Evolutionary conservation across 92 coral and sea anemone species (phyloP).

Genomic region (Epizoanthus ramosus): DNA sequence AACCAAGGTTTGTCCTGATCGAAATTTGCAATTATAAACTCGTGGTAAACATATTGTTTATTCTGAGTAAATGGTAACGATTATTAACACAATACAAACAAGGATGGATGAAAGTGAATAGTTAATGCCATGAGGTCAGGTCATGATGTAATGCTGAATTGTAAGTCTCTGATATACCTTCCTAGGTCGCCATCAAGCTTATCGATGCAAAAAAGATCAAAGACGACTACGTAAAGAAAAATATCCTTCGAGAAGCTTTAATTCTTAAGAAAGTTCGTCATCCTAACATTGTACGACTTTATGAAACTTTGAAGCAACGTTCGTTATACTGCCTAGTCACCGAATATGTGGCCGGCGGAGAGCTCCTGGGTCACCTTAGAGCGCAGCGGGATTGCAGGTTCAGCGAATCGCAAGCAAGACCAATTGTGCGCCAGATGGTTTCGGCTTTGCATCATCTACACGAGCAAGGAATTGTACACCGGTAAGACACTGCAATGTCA

Average conservation of each 20-base stretch:
- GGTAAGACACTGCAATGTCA: slow-evolving; percentile 62
- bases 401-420: slow-evolving; percentile 90
- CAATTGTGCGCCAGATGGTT: slow-evolving; percentile 86
- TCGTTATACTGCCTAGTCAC: slow-evolving; percentile 80
- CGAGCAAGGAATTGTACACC: slow-evolving; percentile 87
- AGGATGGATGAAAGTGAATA: slow-evolving; percentile 29
- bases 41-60: slow-evolving; percentile 40
- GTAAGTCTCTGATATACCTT: slow-evolving; percentile 21
- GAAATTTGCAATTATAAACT: slow-evolving; percentile 21
- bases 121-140: slow-evolving; percentile 34
- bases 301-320: slow-evolving; percentile 85
- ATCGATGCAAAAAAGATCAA: slow-evolving; percentile 85
- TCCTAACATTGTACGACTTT: slow-evolving; percentile 85
- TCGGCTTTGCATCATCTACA: slow-evolving; percentile 94
- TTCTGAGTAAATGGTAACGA: slow-evolving; percentile 20
- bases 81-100: slow-evolving; percentile 35
- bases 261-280: slow-evolving; percentile 82
- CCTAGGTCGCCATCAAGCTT: slow-evolving; percentile 94
- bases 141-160: slow-evolving; percentile 4
- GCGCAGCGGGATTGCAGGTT: slow-evolving; percentile 76
- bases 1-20: slow-evolving; percentile 70
- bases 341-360: slow-evolving; percentile 96
- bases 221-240: slow-evolving; percentile 76
- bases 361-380: slow-evolving; percentile 73
- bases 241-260: slow-evolving; percentile 84